phyloP scores from a whole-genome alignment of 2,113 vertebrate genomes.

The Hemicordylus capensis region DNA sequence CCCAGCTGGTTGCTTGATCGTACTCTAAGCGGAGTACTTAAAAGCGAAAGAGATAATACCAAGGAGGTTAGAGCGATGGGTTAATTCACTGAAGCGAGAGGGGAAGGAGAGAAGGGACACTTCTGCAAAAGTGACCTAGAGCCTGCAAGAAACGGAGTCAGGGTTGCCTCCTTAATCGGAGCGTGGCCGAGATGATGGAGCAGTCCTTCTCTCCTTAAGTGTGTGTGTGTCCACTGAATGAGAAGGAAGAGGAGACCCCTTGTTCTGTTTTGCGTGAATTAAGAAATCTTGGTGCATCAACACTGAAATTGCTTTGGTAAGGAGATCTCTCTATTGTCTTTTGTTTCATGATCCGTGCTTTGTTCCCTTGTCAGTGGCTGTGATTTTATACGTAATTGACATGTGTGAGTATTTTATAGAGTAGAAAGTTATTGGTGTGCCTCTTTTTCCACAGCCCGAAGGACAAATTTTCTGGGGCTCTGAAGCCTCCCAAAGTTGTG shows the following conservation, averaged over 20 bases:
- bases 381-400: background rate
- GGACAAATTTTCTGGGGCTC: background rate
- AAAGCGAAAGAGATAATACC: background rate
- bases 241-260: background rate
- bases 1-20: background rate
- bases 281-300: background rate
- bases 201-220: background rate
- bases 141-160: background rate
- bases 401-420: background rate
- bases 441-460: background rate
- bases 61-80: background rate
- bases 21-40: background rate
- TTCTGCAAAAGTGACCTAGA: background rate
- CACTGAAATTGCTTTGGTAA: conserved; percentile 6
- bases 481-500: background rate
- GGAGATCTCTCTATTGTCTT: background rate
- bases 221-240: background rate
- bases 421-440: background rate
- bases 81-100: background rate
- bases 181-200: background rate
- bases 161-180: background rate
- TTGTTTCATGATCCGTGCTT: background rate
- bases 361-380: background rate
- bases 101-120: too few species aligned
- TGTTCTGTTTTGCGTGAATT: background rate